These are phyloP conservation scores for Zelostemma sp. DNA, from an alignment of 1,140 invertebrate genomes.

Conservation along the genomic window DNA sequence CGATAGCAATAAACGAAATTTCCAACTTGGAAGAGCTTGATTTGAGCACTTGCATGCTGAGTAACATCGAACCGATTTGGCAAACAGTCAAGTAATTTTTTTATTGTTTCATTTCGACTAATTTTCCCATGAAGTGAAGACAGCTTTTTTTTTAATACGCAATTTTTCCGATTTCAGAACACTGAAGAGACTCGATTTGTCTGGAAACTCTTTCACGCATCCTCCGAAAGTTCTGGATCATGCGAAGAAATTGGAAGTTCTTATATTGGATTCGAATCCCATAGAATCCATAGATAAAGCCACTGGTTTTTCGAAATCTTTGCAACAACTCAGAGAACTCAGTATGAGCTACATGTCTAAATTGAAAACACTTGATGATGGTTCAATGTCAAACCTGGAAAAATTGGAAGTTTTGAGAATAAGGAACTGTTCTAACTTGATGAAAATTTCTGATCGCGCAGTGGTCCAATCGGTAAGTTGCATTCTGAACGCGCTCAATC, in stretches of 20 bases:
- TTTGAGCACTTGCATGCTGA: constrained; percentile 76
- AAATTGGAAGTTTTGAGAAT: constrained; percentile 71
- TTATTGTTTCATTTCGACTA: background rate
- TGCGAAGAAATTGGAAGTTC: constrained; percentile 71
- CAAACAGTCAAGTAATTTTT: background rate
- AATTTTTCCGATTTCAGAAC: constrained; percentile 53
- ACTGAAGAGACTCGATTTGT: constrained; percentile 76
- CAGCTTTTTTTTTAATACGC: background rate
- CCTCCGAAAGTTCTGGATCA: constrained; percentile 75
- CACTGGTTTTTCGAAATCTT: constrained; percentile 71
- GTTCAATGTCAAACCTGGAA: constrained; percentile 70
- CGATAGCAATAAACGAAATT: constrained; percentile 75
- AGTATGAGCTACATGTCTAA: constrained; percentile 76
- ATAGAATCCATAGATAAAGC: constrained; percentile 68
- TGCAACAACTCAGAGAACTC: constrained; percentile 74
- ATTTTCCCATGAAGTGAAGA: background rate
- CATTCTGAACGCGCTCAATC: too few species aligned
- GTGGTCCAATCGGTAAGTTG: constrained; percentile 18
- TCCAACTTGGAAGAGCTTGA: constrained; percentile 77
- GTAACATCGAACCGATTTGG: constrained; percentile 19
- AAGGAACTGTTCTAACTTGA: constrained; percentile 73
- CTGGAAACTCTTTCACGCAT: constrained; percentile 75
- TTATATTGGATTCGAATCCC: constrained; percentile 79
- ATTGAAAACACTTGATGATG: constrained; percentile 71
- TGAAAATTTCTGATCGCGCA: constrained; percentile 72